These are phyloP conservation scores for Chauna torquata DNA, from an alignment of 2,113 vertebrate genomes.

Conservation along the genomic window DNA sequence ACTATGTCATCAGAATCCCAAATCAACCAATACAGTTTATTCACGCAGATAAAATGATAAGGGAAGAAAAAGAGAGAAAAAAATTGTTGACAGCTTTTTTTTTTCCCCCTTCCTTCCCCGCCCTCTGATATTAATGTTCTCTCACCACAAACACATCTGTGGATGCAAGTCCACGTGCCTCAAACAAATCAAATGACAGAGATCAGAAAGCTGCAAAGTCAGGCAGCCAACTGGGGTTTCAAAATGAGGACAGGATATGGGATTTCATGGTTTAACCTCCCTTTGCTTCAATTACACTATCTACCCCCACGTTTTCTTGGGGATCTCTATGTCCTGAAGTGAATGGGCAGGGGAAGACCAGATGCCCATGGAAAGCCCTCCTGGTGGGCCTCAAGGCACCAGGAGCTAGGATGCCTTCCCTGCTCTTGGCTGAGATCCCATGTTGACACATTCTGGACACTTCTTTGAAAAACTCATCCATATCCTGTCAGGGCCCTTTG, in stretches of 20 bases:
- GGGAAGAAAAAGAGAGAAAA: neutral
- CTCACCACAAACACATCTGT: neutral
- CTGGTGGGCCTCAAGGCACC: neutral
- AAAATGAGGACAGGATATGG: neutral
- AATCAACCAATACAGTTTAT: neutral
- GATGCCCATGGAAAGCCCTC: neutral
- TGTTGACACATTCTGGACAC: neutral
- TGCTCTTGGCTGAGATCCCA: neutral
- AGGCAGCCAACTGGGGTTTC: neutral
- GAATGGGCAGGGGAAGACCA: fast-evolving
- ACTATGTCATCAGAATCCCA: neutral
- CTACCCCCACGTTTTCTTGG: fast-evolving
- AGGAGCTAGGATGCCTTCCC: neutral
- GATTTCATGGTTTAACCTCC: neutral
- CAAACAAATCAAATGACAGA: neutral
- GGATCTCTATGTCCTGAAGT: neutral
- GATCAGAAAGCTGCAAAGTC: neutral
- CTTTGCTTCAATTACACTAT: neutral
- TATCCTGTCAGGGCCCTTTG: neutral
- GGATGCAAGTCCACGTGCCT: neutral
- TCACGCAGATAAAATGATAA: slow-evolving; percentile 12
- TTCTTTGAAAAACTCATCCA: neutral
- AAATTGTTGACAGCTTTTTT: neutral
- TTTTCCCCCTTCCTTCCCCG: neutral
- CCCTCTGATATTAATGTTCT: neutral